Base-by-base conservation (phyloP, 1,140 invertebrate species). In the Brachionus manjavacas region DNA sequence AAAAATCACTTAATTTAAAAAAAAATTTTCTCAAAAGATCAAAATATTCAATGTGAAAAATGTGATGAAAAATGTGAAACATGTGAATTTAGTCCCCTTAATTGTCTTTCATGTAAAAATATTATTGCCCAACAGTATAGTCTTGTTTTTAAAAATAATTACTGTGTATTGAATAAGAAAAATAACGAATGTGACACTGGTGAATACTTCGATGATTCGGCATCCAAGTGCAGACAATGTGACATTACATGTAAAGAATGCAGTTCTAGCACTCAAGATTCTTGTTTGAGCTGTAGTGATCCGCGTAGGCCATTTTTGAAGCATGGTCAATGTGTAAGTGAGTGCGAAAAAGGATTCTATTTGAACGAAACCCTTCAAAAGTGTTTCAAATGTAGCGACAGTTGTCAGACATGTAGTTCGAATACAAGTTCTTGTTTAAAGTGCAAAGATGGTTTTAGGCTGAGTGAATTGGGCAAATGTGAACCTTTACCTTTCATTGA, bases 11-110 rank as follows among this genome's bases (percentile, higher is more conserved):
- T 80, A 0, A 9, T 9, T 55, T 16, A 8, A 11, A 28, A 8
- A 11, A 28, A 43, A 16, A 74, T 41, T 41, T 39, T 72, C 23
- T 11, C 8, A 12, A 25, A 55, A 81, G 79, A 81, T 28, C n/a
- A 60, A 23, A 41, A 68, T 35, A 68, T 39, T 46, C 6, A 81
- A 43, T 81, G 79, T 68, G 49, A 81, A 68, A 60, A 64, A 35
- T 81, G 79, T 68, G 52, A 81, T 25, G n/a, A 25, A 23, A 81
- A 31, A 28, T 81, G 79, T 68, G 49, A 43, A 39, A 81, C n/a
- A 64, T 81, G 79, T 81, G 52, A 81, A 25, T 43, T 23, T 68
- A 46, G 41, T 20, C 20, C 79, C 39, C 60, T 55, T 23, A 41
- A 81, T 81, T 81, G 79, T 43, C 23, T 68, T 0, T 28, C 52